Base-by-base conservation (phyloP, 2,113 vertebrate genomes). In the Ageneiosus marmoratus region DNA sequence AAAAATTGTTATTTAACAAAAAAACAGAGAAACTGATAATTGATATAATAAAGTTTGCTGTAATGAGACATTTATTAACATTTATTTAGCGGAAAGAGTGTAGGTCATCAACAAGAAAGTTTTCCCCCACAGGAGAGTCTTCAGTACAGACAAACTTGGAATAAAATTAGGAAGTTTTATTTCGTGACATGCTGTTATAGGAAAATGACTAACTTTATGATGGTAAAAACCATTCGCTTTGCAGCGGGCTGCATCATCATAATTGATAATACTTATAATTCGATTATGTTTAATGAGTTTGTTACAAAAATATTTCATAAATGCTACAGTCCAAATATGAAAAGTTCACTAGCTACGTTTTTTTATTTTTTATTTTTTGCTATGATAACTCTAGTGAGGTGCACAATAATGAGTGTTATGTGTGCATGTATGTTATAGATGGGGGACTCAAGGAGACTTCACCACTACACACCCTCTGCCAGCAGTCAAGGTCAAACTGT, bases 401-500 rank as follows among this genome's bases (percentile, higher is more conserved):
- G 20, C 18, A 67, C 51, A 55, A 18, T 67, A 37, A 9, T 85
- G 32, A 77, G 12, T 34, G 24, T 34, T 79, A 24, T 70, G 44
- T 63, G 41, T 74, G n/a, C 72, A 13, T 90, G 91, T 80, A 86
- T 91, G 93, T 94, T 91, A 84, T 94, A 99, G 98, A 86, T 99
- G 98, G 98, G 98, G 98, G 37, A 99, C 98, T 90, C 98, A 99
- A 91, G 98, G 98, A 87, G 98, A 99, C 92, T 99, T 99, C 92
- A 96, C 94, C 0, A 98, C 96, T 22, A 99, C 98, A 48, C 98
- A 99, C 0, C 98, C 98, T 0, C 95, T 99, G 84, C 98, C 98
- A 24, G 98, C 95, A 56, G 98, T 99, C 92, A 99, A 99, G 94
- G 98, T 99, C 92, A 99, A 99, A 90, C 95, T 99, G 84, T 99